Evolutionary conservation across 2,113 vertebrate species (phyloP).

Genomic region (Perca schrenkii): DNA sequence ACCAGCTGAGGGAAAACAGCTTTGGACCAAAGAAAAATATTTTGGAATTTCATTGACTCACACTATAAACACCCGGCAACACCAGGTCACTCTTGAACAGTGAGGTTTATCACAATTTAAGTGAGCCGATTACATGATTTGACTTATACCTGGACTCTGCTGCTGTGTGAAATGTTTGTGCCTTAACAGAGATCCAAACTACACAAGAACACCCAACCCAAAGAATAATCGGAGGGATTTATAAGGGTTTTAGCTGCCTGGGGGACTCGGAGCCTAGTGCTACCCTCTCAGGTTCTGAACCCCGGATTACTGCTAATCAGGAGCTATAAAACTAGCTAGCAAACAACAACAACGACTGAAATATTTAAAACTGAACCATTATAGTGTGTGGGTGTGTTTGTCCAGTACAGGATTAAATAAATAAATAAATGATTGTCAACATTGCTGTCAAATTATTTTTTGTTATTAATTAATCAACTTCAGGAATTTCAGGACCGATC

Average conservation of each 20-base stretch:
- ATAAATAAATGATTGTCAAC: background rate
- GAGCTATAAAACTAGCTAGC: constrained; percentile 50
- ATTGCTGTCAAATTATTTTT: background rate
- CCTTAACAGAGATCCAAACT: constrained; percentile 21
- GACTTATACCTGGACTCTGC: constrained; percentile 46
- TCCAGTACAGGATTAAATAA: background rate
- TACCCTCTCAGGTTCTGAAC: constrained; percentile 69
- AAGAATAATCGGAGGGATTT: constrained; percentile 73
- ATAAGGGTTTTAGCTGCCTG: constrained; percentile 61
- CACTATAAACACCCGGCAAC: background rate
- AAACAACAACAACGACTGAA: constrained; percentile 53
- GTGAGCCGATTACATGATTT: constrained; percentile 24
- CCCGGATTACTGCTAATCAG: constrained; percentile 75
- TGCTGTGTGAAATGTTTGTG: constrained; percentile 42
- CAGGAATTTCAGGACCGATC: background rate
- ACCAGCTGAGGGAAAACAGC: constrained; percentile 4
- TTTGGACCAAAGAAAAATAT: constrained; percentile 3
- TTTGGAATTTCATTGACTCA: background rate
- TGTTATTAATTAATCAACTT: background rate
- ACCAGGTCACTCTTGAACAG: constrained; percentile 1
- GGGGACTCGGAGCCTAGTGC: constrained; percentile 61
- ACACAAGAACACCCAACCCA: constrained; percentile 48
- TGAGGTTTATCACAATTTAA: constrained; percentile 3
- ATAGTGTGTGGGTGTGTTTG: background rate
- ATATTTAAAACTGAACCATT: constrained; percentile 21